Conservation (phyloP, 1,140 invertebrate genomes). For the Augochlora pura region DNA sequence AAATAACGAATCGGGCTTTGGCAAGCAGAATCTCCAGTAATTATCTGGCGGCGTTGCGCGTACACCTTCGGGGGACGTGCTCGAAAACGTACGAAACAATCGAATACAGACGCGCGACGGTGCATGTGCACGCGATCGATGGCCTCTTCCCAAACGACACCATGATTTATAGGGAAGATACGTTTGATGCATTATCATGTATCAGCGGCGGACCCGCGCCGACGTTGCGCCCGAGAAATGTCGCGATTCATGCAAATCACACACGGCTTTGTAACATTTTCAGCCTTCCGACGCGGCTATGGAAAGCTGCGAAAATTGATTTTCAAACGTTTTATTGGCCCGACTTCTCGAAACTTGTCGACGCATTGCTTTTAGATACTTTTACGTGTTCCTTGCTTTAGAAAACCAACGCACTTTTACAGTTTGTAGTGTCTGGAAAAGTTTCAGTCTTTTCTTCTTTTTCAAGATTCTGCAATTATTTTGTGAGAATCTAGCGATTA, state of each 20-base stretch:
- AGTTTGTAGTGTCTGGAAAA: too few relatives aligned
- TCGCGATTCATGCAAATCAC: not conserved
- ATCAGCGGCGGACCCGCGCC: not conserved
- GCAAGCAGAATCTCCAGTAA: constrained; percentile 51
- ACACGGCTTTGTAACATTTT: not conserved
- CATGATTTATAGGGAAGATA: constrained; percentile 21
- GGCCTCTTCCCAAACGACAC: not conserved
- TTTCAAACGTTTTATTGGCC: too few relatives aligned
- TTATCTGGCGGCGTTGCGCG: constrained; percentile 32
- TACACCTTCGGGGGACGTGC: constrained; percentile 1
- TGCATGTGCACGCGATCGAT: constrained; percentile 3
- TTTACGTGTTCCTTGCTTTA: too few relatives aligned
- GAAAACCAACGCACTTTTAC: too few relatives aligned
- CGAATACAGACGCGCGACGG: not conserved
- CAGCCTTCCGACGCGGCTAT: too few relatives aligned
- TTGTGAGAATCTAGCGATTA: too few relatives aligned
- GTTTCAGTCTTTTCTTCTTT: too few relatives aligned
- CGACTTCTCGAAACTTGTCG: too few relatives aligned
- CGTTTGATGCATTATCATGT: constrained; percentile 15
- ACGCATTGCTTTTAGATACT: too few relatives aligned
- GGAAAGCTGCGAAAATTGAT: too few relatives aligned
- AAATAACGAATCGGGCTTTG: constrained; percentile 49
- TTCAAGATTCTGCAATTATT: too few relatives aligned
- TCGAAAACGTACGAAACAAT: constrained; percentile 18
- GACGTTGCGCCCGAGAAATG: not conserved